Conservation (phyloP, 2,888 invertebrate species). For the Plebejus anna region DNA sequence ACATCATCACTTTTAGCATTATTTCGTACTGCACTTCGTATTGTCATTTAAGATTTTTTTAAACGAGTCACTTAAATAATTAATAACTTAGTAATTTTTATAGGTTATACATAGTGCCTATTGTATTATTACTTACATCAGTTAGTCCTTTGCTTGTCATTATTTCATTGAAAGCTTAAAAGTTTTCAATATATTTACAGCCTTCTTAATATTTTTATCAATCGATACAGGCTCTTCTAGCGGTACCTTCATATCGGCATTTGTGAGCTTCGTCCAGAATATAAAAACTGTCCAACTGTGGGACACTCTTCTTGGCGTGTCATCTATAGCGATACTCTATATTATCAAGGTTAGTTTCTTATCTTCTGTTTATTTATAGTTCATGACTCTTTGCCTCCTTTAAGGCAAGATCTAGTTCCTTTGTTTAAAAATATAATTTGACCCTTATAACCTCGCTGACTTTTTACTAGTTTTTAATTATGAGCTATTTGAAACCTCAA, state of each 20-base stretch:
- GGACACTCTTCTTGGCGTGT: slow-evolving; percentile 84
- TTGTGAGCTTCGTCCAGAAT: slow-evolving; percentile 81
- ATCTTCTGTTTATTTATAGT: too few species aligned
- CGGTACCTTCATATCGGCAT: slow-evolving; percentile 82
- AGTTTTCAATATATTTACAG: background rate
- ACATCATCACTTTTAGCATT: background rate
- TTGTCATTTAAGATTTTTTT: too few species aligned
- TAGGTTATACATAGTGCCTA: background rate
- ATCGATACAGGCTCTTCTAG: slow-evolving; percentile 57
- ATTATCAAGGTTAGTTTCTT: slow-evolving; percentile 71
- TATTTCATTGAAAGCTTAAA: background rate
- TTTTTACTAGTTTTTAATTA: too few species aligned
- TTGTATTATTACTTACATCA: background rate
- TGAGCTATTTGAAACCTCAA: too few species aligned
- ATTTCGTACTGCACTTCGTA: too few species aligned
- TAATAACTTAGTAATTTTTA: background rate
- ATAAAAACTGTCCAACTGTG: slow-evolving; percentile 81
- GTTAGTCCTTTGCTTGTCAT: background rate
- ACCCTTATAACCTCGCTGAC: too few species aligned
- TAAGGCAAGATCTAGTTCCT: too few species aligned
- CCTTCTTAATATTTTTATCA: background rate
- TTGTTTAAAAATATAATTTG: too few species aligned
- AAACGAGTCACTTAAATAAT: too few species aligned
- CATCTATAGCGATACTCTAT: slow-evolving; percentile 81
- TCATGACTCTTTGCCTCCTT: too few species aligned